Evolutionary conservation across 2,113 vertebrate genomes (phyloP).

Genomic region (Syngnathus typhle): DNA sequence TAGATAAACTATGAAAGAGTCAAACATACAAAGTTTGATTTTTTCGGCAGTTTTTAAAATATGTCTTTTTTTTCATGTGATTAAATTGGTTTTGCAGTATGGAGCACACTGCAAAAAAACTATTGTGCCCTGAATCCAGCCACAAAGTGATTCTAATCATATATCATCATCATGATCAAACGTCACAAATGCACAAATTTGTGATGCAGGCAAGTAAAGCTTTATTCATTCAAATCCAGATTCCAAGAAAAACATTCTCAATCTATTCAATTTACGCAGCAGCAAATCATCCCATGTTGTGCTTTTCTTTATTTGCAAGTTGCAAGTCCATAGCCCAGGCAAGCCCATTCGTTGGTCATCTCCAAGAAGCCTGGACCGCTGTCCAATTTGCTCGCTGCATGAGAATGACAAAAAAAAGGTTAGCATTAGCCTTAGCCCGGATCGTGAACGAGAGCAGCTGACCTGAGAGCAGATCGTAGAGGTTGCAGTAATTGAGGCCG

Average conservation of each 20-base stretch:
- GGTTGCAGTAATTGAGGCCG: constrained; percentile 45
- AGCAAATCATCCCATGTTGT: neutral
- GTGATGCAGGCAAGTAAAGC: neutral
- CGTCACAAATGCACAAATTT: neutral
- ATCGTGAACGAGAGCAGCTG: neutral
- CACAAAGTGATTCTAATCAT: too few species aligned
- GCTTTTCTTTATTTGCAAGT: constrained; percentile 11
- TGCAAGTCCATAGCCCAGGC: constrained; percentile 24
- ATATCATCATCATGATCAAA: neutral
- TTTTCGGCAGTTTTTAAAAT: neutral
- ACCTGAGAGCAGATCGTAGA: constrained; percentile 38
- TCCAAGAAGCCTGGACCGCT: constrained; percentile 34
- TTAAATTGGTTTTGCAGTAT: too few species aligned
- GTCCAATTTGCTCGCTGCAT: constrained; percentile 35
- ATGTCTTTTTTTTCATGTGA: neutral
- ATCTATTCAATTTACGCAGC: too few species aligned
- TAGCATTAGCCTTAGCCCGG: neutral
- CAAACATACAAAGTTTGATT: too few species aligned
- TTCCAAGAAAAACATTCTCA: neutral
- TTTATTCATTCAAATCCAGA: neutral
- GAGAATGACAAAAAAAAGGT: neutral
- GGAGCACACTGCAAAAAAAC: neutral
- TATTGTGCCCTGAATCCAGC: neutral
- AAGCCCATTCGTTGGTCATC: constrained; percentile 46
- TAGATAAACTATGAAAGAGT: too few species aligned